Evolutionary conservation across 2,113 vertebrate species (phyloP), one percentile per base, ranked within the genome.

Genomic region (Chitala chitala): DNA sequence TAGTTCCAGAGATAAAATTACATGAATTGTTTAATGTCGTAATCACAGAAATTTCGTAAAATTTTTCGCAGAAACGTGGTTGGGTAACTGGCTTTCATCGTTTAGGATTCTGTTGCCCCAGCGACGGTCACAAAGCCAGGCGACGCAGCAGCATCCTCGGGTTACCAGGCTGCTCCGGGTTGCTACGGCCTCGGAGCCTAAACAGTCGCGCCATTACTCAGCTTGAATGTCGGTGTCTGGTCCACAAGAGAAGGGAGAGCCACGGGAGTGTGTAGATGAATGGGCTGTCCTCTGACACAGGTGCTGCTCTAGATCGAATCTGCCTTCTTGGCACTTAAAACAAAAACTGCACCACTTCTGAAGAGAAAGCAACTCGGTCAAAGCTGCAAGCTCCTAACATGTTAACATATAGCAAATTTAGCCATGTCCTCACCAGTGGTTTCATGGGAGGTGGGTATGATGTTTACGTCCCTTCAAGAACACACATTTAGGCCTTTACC

Each of bases 221-320:
- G 56, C 44, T 17, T n/a, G n/a, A n/a, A n/a, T n/a, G n/a, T n/a
- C 31, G 17, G 38, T 36, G 56, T 31, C 44, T 44, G 46, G n/a
- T n/a, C n/a, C n/a, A n/a, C n/a, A n/a, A n/a, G n/a, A n/a, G 8
- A 31, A 33, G 17, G 13, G 20, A 29, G n/a, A 33, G 22, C 40
- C 76, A 68, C 17, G 68, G 74, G 80, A 80, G 72, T 59, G 36
- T 40, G 71, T 72, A 78, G 76, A 80, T 78, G 73, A 70, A 82
- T 80, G 75, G 73, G 33, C 72, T 78, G 64, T 68, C 66, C 65
- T 71, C 69, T 75, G 71, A 78, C 77, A 77, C 76, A 79, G 76
- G 79, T 81, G 74, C 66, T 83, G 74, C 48, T 79, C 76, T 58
- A 81, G 72, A 81, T 79, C 70, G 26, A 48, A 42, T 17, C 38